A percentile compares a stretch with the other conserved stretches of the same genome.
Conservation (phyloP, 1,140 invertebrate species). For the Neodiprion fabricii region DNA sequence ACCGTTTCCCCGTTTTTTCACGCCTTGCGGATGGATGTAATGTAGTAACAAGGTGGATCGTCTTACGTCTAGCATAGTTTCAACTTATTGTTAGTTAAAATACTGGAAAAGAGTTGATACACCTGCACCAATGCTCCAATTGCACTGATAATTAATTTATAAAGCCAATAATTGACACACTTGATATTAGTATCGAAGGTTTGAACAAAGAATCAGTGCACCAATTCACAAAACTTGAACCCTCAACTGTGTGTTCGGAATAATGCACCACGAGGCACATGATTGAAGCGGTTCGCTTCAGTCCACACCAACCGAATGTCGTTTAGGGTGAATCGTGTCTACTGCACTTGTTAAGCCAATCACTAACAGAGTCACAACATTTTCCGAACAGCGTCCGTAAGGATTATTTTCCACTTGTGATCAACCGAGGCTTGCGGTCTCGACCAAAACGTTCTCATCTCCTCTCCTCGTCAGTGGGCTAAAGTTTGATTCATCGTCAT, state of each 20-base stretch:
- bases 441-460: not conserved
- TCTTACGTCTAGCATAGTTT: not conserved
- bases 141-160: not conserved
- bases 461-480: not conserved
- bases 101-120: not conserved
- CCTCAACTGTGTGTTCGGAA: too few species aligned
- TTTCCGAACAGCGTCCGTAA: too few species aligned
- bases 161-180: not conserved
- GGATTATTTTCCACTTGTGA: too few species aligned
- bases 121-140: not conserved
- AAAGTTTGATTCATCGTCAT: not conserved
- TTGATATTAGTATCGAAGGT: too few species aligned
- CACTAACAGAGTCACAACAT: not conserved
- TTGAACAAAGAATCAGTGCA: too few species aligned
- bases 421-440: not conserved
- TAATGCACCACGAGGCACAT: constrained; percentile 4
- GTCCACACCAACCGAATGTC: too few species aligned
- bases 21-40: not conserved
- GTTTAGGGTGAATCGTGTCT: too few species aligned
- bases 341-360: not conserved
- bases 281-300: not conserved
- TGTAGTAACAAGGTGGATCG: not conserved
- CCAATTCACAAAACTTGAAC: too few species aligned
- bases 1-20: not conserved
- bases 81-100: not conserved